Evolutionary conservation across 2,113 vertebrate genomes (phyloP).

Genomic region (Takifugu bimaculatus): DNA sequence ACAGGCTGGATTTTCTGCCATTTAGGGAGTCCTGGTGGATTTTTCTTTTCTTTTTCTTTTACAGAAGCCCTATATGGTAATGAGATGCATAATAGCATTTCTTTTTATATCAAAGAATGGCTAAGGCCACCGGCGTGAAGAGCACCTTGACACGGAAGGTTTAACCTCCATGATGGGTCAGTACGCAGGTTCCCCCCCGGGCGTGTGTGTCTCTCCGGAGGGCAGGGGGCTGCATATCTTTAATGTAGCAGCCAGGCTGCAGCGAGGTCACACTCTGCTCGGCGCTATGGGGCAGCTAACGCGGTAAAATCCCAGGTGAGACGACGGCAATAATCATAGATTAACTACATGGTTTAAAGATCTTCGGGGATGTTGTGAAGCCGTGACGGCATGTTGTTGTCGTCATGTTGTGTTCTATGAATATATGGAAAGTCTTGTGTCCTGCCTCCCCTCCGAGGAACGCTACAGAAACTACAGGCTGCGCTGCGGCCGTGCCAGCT

Average conservation of each 20-base stretch:
- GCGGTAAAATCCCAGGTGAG: neutral
- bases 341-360: too few species aligned
- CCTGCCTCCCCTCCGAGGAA: constrained; percentile 5
- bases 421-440: neutral
- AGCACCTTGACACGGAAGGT: constrained; percentile 15
- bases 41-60: too few species aligned
- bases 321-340: neutral
- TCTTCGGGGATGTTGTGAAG: too few species aligned
- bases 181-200: neutral
- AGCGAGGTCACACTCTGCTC: neutral
- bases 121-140: constrained; percentile 1
- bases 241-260: neutral
- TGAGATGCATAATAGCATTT: too few species aligned
- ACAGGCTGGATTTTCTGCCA: too few species aligned
- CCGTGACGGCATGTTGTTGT: too few species aligned
- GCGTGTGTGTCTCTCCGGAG: neutral
- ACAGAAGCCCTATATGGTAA: too few species aligned
- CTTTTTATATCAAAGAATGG: constrained; percentile 7
- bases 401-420: too few species aligned
- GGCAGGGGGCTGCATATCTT: neutral
- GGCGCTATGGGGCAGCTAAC: neutral
- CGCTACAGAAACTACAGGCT: constrained; percentile 1
- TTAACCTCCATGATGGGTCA: constrained; percentile 2
- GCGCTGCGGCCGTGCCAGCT: constrained; percentile 25
- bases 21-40: too few species aligned